These are phyloP conservation scores for Chelmon rostratus DNA, from an alignment of 2,797 vertebrate species.

Conservation along the genomic window DNA sequence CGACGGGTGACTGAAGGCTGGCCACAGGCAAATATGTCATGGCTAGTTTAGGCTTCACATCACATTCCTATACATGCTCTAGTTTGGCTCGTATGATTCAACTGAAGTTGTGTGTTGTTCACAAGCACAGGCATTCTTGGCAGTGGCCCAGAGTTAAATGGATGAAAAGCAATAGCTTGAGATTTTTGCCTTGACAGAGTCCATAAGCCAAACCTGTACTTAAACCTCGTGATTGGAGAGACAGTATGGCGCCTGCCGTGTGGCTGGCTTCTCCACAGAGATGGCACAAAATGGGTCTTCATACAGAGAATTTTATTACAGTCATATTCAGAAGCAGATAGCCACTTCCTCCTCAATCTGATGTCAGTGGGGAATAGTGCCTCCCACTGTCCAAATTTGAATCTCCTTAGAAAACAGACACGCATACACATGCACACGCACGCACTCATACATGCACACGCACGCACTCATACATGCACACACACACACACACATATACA, in stretches of 20 bases:
- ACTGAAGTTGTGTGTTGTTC: slow-evolving; percentile 67
- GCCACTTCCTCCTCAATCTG: slow-evolving; percentile 70
- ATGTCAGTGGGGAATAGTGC: slow-evolving; percentile 70
- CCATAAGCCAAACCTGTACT: slow-evolving; percentile 62
- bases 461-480: slow-evolving; percentile 23
- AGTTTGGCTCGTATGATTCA: slow-evolving; percentile 68
- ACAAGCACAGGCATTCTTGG: slow-evolving; percentile 55
- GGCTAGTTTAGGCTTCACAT: slow-evolving; percentile 70
- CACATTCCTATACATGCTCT: slow-evolving; percentile 59
- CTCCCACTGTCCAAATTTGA: slow-evolving; percentile 75
- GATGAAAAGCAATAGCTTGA: slow-evolving; percentile 71
- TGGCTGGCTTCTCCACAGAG: slow-evolving; percentile 22
- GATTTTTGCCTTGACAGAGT: slow-evolving; percentile 56
- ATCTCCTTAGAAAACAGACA: slow-evolving; percentile 74
- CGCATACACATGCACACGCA: slow-evolving; percentile 13
- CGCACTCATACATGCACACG: slow-evolving; percentile 62
- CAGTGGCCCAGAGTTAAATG: slow-evolving; percentile 61
- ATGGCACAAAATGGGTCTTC: slow-evolving; percentile 39
- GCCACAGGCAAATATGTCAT: slow-evolving; percentile 81
- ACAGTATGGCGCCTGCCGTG: slow-evolving; percentile 16
- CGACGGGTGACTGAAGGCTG: slow-evolving; percentile 69
- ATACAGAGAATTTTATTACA: slow-evolving; percentile 50
- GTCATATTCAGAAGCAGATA: slow-evolving; percentile 64
- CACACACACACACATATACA: slow-evolving; percentile 22
- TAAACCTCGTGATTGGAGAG: slow-evolving; percentile 38